Percentiles rank a stretch among this genome's conserved stretches.
These are phyloP conservation scores for Malacosoma neustria DNA, from an alignment of 2,888 invertebrate genomes.

Conservation along the genomic window DNA sequence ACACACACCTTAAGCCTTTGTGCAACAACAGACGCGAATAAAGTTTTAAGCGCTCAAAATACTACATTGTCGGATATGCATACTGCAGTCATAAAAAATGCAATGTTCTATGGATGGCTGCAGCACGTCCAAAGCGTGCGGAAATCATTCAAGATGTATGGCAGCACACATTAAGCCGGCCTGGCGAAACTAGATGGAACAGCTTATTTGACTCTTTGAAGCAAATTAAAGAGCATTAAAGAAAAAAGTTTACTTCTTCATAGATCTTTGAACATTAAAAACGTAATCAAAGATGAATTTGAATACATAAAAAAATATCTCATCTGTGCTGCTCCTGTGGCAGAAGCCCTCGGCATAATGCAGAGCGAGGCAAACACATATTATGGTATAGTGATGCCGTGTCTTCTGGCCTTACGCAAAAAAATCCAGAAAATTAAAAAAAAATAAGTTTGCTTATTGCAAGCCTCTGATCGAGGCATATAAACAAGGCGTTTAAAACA, in stretches of 20 bases:
- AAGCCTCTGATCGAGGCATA: constrained; percentile 3
- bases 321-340: constrained; percentile 7
- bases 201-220: constrained; percentile 8
- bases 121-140: constrained; percentile 2
- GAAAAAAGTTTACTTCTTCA: constrained; percentile 2
- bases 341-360: constrained; percentile 10
- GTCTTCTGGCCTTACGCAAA: constrained; percentile 9
- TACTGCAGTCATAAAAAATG: constrained; percentile 1
- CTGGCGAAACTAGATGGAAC: constrained; percentile 9
- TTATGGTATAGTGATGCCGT: constrained; percentile 9
- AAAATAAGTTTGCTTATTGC: constrained; percentile 3
- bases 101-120: constrained; percentile 13
- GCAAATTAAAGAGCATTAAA: constrained; percentile 7
- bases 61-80: constrained; percentile 1
- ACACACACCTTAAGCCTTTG: constrained; percentile 10
- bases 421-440: constrained; percentile 8
- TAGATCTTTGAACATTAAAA: constrained; percentile 1
- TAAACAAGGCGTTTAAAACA: constrained; percentile 3
- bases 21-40: constrained; percentile 5
- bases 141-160: constrained; percentile 5
- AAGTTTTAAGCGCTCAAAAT: neutral
- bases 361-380: constrained; percentile 7
- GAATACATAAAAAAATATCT: constrained; percentile 11
- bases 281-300: constrained; percentile 7
- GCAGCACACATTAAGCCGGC: constrained; percentile 3